Base-by-base conservation (phyloP, 2,797 vertebrate species). In the Parambassis ranga region DNA sequence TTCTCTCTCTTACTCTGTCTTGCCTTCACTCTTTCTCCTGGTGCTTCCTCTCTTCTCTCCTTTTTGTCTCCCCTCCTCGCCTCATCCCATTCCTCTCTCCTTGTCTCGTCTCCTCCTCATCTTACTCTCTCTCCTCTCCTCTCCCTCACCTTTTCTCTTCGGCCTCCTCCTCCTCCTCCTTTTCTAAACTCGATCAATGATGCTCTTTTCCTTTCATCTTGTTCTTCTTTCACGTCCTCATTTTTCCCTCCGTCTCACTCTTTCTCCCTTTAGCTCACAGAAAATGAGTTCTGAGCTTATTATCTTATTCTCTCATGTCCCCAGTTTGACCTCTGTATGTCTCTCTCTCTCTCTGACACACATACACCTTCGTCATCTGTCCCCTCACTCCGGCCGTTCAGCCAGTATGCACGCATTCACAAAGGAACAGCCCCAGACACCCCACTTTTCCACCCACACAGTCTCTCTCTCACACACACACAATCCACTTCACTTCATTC, bases 271-370 rank as follows among this genome's bases (percentile, higher is more conserved):
- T 56, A 69, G 58, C 63, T 77, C 49, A 49, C 77, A 84, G 84
- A 72, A 87, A 87, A 87, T 87, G 73, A 87, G 80, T 81, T 84
- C 83, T 62, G 33, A 57, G 65, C 77, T 86, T 84, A 88, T 78
- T 82, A 74, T 70, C 69, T 84, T 71, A 75, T 74, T 72, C 87
- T 73, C 74, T 83, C 56, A 67, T 82, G 84, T 82, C 89, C 82
- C 63, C 66, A 51, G 51, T 72, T 57, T 84, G 83, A 90, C 87
- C 86, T 78, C 55, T 79, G 53, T 14, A 50, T 56, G 28, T 63
- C 42, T 58, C 23, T 32, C 23, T 41, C 43, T 50, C 43, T 27
- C 22, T 18, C 33, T 32, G 9, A 10, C 52, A 20, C 6, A 36
- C 44, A 19, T 7, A 35, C 23, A 35, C 47, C 27, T 6, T 10